phyloP scores from a whole-genome alignment of 2,113 vertebrate genomes.

The Salvelinus alpinus region DNA sequence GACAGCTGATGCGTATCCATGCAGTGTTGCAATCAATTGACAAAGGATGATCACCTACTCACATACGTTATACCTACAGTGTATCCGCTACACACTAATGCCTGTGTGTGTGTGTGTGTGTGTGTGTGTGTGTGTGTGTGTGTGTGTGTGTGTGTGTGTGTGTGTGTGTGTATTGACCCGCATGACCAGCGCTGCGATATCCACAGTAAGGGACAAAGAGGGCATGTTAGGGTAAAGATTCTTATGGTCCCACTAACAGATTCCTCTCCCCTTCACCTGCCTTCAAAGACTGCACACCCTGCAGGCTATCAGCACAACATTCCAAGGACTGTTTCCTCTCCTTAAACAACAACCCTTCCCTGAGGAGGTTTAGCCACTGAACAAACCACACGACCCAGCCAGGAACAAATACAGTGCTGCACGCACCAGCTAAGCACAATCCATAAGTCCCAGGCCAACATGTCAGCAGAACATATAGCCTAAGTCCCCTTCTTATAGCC shows the following conservation, averaged over 20 bases:
- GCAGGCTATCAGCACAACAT: conserved; percentile 69
- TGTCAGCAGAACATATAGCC: conserved; percentile 70
- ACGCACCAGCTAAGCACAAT: conserved; percentile 47
- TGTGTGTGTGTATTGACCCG: conserved; percentile 21
- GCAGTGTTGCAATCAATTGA: no score
- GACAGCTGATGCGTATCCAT: no score
- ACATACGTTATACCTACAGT: no score
- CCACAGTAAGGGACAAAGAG: conserved; percentile 52
- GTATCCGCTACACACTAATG: no score
- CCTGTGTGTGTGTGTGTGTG: not conserved
- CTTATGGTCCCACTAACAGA: conserved; percentile 50
- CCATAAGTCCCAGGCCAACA: conserved; percentile 60
- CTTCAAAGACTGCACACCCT: conserved; percentile 65
- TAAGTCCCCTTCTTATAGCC: conserved; percentile 64
- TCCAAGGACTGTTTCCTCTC: conserved; percentile 67
- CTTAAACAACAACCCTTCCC: conserved; percentile 65
- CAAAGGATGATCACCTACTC: no score
- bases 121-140: not conserved
- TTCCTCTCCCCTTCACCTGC: conserved; percentile 29
- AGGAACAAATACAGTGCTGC: conserved; percentile 34
- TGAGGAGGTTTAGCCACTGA: conserved; percentile 52
- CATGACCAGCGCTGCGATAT: conserved; percentile 51
- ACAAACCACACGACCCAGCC: conserved; percentile 41
- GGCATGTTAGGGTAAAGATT: conserved; percentile 52
- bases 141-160: not conserved